These are phyloP conservation scores for Zaprionus kolodkinae DNA, from an alignment of 1,140 invertebrate genomes.

Conservation along the genomic window DNA sequence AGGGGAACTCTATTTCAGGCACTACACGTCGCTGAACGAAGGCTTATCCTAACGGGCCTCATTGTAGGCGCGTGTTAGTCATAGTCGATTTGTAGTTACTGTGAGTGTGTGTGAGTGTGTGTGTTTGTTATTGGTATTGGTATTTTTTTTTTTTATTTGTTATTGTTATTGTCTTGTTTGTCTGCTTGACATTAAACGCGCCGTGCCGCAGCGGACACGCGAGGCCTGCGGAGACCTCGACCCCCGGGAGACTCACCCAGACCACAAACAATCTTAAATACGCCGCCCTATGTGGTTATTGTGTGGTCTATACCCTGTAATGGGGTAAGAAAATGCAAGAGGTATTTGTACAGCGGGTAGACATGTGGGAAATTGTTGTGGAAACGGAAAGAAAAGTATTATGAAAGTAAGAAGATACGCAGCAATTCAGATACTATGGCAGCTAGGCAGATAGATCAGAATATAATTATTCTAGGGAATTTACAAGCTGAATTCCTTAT, in stretches of 20 bases:
- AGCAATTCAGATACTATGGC: neutral
- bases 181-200: conserved; percentile 53
- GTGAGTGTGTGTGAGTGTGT: conserved; percentile 32
- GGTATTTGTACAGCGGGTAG: neutral
- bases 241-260: neutral
- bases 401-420: neutral
- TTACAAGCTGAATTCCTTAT: neutral
- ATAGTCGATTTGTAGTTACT: conserved; percentile 64
- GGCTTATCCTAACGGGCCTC: conserved; percentile 5
- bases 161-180: conserved; percentile 55
- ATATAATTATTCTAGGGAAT: neutral
- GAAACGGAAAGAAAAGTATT: neutral
- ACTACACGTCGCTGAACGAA: neutral
- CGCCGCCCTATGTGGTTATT: conserved; percentile 16
- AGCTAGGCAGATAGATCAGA: neutral
- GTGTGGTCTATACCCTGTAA: conserved; percentile 22
- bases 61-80: conserved; percentile 74
- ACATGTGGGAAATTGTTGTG: neutral
- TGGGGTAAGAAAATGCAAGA: neutral
- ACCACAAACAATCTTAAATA: conserved; percentile 1
- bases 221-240: conserved; percentile 31
- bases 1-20: neutral
- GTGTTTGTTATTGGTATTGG: conserved; percentile 58
- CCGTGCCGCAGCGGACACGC: conserved; percentile 22
- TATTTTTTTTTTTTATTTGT: conserved; percentile 21